A percentile compares a stretch with the other conserved stretches of the same genome.
phyloP scores from a whole-genome alignment of 2,797 vertebrate species.

The Neosilurus hyrtlii region DNA sequence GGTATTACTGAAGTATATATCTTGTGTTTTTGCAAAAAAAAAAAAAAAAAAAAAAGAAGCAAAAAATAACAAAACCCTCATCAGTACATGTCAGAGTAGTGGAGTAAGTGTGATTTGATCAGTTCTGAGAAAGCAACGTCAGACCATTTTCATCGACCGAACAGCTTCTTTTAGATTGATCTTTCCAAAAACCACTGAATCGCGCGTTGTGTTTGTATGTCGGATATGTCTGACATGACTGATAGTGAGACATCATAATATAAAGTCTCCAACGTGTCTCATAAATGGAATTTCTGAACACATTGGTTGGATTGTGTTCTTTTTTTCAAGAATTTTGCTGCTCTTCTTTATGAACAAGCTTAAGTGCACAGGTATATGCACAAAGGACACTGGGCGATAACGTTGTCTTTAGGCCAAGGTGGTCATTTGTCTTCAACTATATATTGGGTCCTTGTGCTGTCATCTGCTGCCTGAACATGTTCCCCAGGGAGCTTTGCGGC shows the following conservation, averaged over 20 bases:
- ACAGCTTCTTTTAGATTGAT: neutral
- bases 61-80: too few relatives aligned
- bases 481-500: constrained; percentile 30
- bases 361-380: constrained; percentile 2
- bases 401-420: constrained; percentile 32
- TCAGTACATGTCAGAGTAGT: neutral
- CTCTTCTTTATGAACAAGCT: neutral
- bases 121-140: neutral
- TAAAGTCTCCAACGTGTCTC: neutral
- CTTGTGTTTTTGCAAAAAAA: constrained; percentile 8
- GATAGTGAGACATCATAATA: neutral
- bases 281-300: neutral
- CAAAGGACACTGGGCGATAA: constrained; percentile 29
- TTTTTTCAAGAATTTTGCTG: neutral
- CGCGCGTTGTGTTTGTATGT: neutral
- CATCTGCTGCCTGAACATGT: constrained; percentile 41
- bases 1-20: neutral
- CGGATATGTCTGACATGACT: too few relatives aligned
- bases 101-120: neutral
- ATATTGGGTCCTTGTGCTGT: constrained; percentile 52
- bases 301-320: neutral
- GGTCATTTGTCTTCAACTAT: constrained; percentile 46
- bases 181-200: neutral
- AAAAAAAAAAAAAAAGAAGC: neutral
- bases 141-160: neutral